phyloP scores from a whole-genome alignment of 2,113 vertebrate species.

The Furnarius figulus region DNA sequence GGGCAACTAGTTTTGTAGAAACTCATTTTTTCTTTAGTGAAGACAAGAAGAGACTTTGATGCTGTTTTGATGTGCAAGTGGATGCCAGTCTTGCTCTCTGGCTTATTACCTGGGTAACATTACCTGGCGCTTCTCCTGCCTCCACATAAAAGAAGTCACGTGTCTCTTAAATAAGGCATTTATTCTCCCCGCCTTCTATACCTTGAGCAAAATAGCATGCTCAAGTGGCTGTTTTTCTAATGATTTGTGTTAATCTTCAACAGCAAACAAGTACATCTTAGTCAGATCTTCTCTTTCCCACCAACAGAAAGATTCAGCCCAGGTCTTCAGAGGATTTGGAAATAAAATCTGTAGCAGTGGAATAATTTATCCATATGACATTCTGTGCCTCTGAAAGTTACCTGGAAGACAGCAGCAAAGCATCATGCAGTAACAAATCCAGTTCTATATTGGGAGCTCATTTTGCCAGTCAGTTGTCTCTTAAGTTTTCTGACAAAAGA shows the following conservation, averaged over 20 bases:
- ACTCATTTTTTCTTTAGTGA: neutral
- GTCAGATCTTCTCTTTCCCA: neutral
- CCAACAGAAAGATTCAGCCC: neutral
- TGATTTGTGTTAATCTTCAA: neutral
- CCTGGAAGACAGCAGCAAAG: neutral
- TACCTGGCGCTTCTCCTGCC: neutral
- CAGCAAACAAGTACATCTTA: neutral
- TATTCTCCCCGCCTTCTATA: neutral
- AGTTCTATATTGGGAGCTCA: neutral
- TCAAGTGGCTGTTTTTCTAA: neutral
- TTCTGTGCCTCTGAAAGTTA: neutral
- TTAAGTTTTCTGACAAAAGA: neutral
- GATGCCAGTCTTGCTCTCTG: neutral
- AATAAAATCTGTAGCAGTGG: neutral
- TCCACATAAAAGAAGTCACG: neutral
- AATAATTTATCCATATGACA: neutral
- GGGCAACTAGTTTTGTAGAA: neutral
- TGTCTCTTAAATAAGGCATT: neutral
- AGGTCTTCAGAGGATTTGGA: neutral
- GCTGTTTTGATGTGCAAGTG: neutral
- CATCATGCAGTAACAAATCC: neutral
- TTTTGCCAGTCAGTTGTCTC: neutral
- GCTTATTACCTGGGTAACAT: neutral
- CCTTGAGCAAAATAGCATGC: rapidly evolving
- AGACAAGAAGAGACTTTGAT: neutral